Conservation (phyloP, 2,113 vertebrate genomes). For the Microcebus jonahi region DNA sequence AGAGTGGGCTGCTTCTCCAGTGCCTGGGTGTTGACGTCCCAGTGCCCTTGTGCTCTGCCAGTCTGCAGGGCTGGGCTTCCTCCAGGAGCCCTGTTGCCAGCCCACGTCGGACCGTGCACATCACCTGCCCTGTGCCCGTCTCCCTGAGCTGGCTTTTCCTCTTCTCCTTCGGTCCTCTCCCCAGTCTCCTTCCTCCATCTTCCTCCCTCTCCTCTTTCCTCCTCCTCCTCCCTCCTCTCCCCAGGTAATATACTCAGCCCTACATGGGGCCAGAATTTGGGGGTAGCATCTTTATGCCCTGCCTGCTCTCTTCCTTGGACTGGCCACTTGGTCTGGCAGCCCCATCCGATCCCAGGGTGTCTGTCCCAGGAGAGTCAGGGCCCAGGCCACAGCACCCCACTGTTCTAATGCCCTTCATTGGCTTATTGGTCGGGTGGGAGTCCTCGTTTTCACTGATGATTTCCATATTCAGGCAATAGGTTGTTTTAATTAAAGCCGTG, state of each 20-base stretch:
- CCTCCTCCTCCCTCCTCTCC: neutral
- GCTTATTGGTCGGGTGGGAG: fast-evolving
- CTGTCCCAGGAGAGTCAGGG: neutral
- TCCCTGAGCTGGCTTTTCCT: neutral
- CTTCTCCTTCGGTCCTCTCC: neutral
- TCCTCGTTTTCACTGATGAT: neutral
- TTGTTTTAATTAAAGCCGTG: neutral
- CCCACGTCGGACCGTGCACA: fast-evolving
- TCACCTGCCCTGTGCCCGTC: fast-evolving
- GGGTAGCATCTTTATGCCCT: neutral
- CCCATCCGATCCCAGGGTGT: fast-evolving
- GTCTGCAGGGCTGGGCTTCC: neutral
- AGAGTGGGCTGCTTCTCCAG: neutral
- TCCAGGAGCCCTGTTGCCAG: fast-evolving
- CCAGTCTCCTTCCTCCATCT: fast-evolving
- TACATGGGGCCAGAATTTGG: neutral
- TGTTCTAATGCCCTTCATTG: neutral
- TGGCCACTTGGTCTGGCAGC: neutral
- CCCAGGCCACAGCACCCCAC: neutral
- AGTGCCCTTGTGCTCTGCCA: fast-evolving
- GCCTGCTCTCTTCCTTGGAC: fast-evolving
- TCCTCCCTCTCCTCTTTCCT: neutral
- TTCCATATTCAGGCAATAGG: neutral
- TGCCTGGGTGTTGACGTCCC: neutral
- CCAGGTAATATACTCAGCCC: too few relatives aligned